phyloP scores from a whole-genome alignment of 2,888 invertebrate species.

The Linyphia triangularis region DNA sequence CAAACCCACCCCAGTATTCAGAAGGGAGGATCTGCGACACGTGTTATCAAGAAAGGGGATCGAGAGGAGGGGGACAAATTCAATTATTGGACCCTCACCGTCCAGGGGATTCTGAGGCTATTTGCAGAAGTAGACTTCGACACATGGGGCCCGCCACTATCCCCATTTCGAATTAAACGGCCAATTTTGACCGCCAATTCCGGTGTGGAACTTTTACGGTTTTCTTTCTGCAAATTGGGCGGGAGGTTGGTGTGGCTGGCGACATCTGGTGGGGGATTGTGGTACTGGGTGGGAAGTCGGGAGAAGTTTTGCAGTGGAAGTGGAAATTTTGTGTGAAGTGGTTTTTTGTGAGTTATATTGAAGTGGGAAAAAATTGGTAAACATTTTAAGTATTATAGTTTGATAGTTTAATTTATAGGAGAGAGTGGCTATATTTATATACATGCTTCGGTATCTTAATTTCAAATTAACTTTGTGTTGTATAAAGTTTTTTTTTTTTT shows the following conservation, averaged over 20 bases:
- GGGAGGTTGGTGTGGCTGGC: conserved; percentile 6
- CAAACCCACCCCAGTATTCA: not conserved
- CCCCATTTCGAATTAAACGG: conserved; percentile 53
- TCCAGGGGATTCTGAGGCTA: conserved; percentile 20
- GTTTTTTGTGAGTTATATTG: not conserved
- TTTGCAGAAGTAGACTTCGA: conserved; percentile 49
- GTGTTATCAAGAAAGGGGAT: conserved; percentile 30
- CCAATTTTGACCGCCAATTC: conserved; percentile 60
- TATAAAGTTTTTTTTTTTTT: too few species aligned
- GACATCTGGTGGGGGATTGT: conserved; percentile 34
- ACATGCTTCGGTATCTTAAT: too few species aligned
- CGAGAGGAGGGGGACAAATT: conserved; percentile 40
- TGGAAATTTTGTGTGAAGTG: not conserved
- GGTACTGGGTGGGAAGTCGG: not conserved
- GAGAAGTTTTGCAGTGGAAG: not conserved
- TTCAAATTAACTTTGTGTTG: too few species aligned
- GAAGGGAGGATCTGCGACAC: conserved; percentile 24
- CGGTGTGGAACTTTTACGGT: not conserved
- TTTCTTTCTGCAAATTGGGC: conserved; percentile 33
- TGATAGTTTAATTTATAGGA: too few species aligned
- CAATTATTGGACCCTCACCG: conserved; percentile 51
- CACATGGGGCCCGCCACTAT: conserved; percentile 48
- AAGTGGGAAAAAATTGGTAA: not conserved
- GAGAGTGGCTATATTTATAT: too few species aligned
- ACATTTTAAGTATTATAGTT: not conserved